phyloP scores from a whole-genome alignment of 2,797 vertebrate genomes.

The Mormyrops boulengeri region DNA sequence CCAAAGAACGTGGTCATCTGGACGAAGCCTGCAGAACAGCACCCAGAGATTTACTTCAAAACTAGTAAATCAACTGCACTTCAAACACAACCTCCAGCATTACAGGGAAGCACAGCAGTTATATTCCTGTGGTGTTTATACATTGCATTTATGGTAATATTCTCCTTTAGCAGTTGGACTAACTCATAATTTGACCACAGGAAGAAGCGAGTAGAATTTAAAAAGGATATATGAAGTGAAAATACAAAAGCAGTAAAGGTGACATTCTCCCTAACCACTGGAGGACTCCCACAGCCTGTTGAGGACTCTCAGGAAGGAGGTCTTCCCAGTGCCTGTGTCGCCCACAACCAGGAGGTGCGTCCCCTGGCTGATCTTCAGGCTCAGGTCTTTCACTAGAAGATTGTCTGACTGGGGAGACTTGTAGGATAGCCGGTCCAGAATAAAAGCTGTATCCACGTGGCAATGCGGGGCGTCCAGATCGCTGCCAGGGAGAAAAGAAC shows the following conservation, averaged over 20 bases:
- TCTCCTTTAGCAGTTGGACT: neutral
- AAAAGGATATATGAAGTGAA: neutral
- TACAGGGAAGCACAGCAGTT: neutral
- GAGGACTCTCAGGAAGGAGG: conserved; percentile 82
- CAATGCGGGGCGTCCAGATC: conserved; percentile 44
- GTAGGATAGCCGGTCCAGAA: conserved; percentile 74
- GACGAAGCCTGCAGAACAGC: conserved; percentile 65
- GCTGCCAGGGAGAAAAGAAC: conserved; percentile 40
- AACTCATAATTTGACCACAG: neutral
- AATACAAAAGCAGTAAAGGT: neutral
- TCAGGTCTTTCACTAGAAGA: conserved; percentile 81
- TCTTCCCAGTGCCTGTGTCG: conserved; percentile 93
- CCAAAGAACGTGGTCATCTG: conserved; percentile 82
- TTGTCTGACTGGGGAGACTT: conserved; percentile 72
- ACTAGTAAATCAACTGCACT: neutral
- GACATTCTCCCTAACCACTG: conserved; percentile 52
- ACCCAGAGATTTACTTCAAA: neutral
- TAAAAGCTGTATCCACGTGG: conserved; percentile 68
- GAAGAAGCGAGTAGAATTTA: neutral
- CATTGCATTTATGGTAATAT: neutral
- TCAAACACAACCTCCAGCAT: neutral
- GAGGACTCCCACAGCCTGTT: conserved; percentile 81
- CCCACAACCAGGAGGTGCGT: conserved; percentile 81
- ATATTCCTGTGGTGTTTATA: conserved; percentile 3
- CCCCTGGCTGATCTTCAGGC: conserved; percentile 74